Percentiles rank a stretch among this genome's conserved stretches.
phyloP scores from a whole-genome alignment of 2,113 vertebrate genomes.

The Odontophorus gujanensis region DNA sequence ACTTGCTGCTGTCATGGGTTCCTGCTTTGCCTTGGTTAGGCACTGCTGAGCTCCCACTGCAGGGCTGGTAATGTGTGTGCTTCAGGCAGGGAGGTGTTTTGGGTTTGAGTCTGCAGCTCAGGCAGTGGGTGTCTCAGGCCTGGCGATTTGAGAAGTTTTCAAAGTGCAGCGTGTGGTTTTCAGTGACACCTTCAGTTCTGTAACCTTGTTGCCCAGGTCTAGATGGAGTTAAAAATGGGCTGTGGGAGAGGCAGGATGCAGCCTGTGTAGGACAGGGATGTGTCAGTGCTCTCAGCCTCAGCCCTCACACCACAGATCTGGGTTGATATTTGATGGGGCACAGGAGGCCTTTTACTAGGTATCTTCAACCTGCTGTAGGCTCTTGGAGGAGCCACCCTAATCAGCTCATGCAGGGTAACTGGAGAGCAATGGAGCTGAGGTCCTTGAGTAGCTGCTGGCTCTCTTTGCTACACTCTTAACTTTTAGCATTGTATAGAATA shows the following conservation, averaged over 20 bases:
- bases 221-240: neutral
- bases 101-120: neutral
- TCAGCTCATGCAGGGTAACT: neutral
- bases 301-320: rapidly evolving
- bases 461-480: neutral
- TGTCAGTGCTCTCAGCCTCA: neutral
- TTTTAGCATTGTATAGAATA: neutral
- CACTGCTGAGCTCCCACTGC: neutral
- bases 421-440: neutral
- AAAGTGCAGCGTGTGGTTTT: rapidly evolving
- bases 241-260: neutral
- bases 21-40: neutral
- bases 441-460: neutral
- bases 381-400: neutral
- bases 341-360: neutral
- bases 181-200: neutral
- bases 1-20: rapidly evolving
- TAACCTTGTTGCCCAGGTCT: neutral
- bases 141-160: neutral
- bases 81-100: neutral
- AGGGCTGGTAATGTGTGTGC: neutral
- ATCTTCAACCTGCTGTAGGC: neutral
- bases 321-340: neutral
- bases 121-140: neutral
- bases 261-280: too few species aligned